phyloP scores from a whole-genome alignment of 2,113 vertebrate species.

The Chionomys nivalis region DNA sequence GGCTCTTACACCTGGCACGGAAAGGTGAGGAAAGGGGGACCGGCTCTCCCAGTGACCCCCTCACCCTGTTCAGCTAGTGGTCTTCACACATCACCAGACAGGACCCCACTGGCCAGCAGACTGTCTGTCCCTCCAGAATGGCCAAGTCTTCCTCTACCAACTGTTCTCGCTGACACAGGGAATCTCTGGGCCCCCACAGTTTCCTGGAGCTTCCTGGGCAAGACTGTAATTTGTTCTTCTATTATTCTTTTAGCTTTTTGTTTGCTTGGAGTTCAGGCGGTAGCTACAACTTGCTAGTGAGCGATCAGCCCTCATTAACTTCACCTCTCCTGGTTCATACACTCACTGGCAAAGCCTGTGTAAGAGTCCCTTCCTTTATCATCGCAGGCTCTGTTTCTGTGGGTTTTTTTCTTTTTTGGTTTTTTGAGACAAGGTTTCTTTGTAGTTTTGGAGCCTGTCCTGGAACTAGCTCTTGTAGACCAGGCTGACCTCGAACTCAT shows the following conservation, averaged over 20 bases:
- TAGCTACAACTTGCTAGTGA: accelerated
- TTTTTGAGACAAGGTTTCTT: no score
- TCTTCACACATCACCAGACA: background rate
- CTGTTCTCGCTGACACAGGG: background rate
- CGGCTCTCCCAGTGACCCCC: no score
- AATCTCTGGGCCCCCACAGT: accelerated
- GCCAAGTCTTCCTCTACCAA: background rate
- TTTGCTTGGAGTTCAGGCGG: background rate
- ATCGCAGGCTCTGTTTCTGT: background rate
- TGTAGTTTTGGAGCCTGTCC: no score
- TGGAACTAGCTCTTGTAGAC: no score
- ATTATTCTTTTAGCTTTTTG: background rate
- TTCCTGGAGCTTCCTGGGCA: background rate
- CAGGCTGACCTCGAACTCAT: no score
- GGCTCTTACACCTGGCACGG: background rate
- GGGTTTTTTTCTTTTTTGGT: background rate
- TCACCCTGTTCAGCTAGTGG: background rate
- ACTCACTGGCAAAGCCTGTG: background rate
- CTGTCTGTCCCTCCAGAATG: background rate
- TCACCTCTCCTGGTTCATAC: background rate
- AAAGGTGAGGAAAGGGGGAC: no score
- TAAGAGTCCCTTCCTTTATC: background rate
- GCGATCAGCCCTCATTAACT: background rate
- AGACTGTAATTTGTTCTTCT: background rate
- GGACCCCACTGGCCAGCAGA: background rate